Evolutionary conservation across 2,113 vertebrate genomes (phyloP).

Genomic region (Daphoenositta chrysoptera): DNA sequence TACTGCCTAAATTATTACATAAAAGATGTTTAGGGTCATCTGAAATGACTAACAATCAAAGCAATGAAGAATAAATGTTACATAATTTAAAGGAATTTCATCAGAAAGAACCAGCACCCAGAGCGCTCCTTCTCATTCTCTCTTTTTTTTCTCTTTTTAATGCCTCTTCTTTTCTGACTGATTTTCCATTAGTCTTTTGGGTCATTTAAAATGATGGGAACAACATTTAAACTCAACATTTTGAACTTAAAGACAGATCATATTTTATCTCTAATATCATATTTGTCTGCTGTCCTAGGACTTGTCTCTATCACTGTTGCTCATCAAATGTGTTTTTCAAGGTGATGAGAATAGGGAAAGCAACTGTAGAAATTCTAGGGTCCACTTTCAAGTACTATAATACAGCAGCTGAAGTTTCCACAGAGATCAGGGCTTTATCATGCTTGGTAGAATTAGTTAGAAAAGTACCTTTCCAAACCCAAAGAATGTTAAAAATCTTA

Average conservation of each 20-base stretch:
- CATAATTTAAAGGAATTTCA: neutral
- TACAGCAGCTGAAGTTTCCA: neutral
- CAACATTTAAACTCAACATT: neutral
- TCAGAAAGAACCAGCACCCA: neutral
- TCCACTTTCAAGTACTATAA: neutral
- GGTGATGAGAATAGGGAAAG: neutral
- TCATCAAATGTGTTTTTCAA: neutral
- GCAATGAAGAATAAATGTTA: neutral
- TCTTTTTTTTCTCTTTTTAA: neutral
- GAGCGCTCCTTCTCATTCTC: neutral
- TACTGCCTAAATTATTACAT: neutral
- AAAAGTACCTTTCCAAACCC: neutral
- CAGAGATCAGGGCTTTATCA: neutral
- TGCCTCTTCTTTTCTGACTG: neutral
- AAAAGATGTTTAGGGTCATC: neutral
- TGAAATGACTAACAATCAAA: neutral
- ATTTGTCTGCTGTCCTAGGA: neutral
- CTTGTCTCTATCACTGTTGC: neutral
- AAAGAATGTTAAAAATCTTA: neutral
- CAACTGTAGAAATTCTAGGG: neutral
- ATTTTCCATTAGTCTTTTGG: neutral
- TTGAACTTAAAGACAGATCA: neutral
- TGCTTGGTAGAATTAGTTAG: neutral
- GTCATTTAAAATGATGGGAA: neutral
- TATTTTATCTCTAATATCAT: neutral